phyloP scores from a whole-genome alignment of 2,888 invertebrate genomes.

The Lasioglossum marginatum region DNA sequence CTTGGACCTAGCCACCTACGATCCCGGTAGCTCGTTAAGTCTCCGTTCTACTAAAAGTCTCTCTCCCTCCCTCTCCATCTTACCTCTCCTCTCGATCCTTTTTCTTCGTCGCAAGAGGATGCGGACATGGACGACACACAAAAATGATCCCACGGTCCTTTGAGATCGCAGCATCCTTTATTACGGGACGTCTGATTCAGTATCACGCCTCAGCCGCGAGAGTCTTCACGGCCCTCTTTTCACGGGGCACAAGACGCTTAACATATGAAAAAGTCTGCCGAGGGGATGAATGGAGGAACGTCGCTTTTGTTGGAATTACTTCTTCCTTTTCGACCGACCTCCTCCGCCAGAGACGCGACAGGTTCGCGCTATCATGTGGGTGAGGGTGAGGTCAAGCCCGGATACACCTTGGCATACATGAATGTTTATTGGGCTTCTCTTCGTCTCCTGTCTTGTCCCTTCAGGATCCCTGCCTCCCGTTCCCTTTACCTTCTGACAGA shows the following conservation, averaged over 20 bases:
- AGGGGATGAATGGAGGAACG: slow-evolving; percentile 75
- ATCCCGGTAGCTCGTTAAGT: slow-evolving; percentile 7
- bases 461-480: not conserved
- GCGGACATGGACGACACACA: slow-evolving; percentile 60
- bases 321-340: slow-evolving; percentile 57
- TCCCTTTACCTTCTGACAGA: not conserved
- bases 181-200: slow-evolving; percentile 83
- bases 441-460: slow-evolving; percentile 38
- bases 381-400: slow-evolving; percentile 72
- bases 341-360: slow-evolving; percentile 69
- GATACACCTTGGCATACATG: slow-evolving; percentile 73
- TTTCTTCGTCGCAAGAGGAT: slow-evolving; percentile 40
- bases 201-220: slow-evolving; percentile 81
- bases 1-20: not conserved
- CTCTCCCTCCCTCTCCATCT: not conserved
- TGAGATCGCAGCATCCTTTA: slow-evolving; percentile 82
- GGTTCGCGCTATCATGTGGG: slow-evolving; percentile 77
- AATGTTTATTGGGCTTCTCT: slow-evolving; percentile 74
- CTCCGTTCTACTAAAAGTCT: slow-evolving; percentile 9
- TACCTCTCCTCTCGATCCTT: slow-evolving; percentile 10
- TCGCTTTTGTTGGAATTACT: slow-evolving; percentile 76
- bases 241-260: slow-evolving; percentile 75
- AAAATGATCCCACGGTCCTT: slow-evolving; percentile 83
- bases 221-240: slow-evolving; percentile 71
- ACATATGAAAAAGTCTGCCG: slow-evolving; percentile 80